Evolutionary conservation across 2,797 vertebrate species (phyloP).

Genomic region (Poeciliopsis gracilis): DNA sequence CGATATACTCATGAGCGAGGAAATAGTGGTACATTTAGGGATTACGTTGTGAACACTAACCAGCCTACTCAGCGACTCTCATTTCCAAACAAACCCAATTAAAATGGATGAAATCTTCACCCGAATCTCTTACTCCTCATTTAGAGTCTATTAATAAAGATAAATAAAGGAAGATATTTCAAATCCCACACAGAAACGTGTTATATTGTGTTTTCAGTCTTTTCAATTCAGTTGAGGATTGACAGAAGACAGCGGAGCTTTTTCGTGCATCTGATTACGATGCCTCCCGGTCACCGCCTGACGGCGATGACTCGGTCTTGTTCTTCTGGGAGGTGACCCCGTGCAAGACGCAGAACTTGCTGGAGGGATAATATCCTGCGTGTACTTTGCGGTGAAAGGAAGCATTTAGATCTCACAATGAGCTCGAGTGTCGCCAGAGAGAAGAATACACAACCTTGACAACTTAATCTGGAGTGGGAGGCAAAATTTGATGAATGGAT

Average conservation of each 20-base stretch:
- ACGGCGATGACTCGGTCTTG: neutral
- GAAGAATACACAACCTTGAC: neutral
- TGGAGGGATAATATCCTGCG: neutral
- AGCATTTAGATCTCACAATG: neutral
- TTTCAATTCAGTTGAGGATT: neutral
- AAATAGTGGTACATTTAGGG: neutral
- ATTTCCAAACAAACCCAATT: neutral
- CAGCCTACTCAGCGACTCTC: neutral
- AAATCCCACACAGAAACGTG: neutral
- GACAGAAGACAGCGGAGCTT: neutral
- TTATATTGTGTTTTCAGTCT: neutral
- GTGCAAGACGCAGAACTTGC: neutral
- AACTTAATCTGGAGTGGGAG: neutral
- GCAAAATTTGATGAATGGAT: neutral
- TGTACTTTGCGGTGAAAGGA: neutral
- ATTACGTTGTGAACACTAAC: neutral
- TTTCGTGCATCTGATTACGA: neutral
- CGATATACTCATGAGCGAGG: neutral
- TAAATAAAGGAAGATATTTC: neutral
- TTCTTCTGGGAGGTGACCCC: neutral
- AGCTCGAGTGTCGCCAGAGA: neutral
- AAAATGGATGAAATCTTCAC: neutral
- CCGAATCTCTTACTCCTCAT: neutral
- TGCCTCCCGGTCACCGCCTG: neutral
- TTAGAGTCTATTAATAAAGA: neutral